Evolutionary conservation across 2,113 vertebrate genomes (phyloP), one percentile per base, ranked within the genome.

Genomic region (Urocolius indicus): DNA sequence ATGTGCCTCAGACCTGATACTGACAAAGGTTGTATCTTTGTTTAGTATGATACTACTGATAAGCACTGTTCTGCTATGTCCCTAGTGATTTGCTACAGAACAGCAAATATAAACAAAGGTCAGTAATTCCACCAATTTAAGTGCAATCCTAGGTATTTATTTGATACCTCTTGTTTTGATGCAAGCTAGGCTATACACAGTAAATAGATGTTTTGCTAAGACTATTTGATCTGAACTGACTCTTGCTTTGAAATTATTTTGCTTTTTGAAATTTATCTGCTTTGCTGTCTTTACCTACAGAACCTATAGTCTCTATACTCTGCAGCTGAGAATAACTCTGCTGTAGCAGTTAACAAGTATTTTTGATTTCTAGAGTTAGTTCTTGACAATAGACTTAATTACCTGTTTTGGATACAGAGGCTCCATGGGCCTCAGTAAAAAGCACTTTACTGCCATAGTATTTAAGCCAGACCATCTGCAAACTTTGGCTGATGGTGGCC

Each of bases 31-130:
- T 41, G 12, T 41, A 41, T 41, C n/a, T 89, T 80, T 57, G 9
- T 62, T 74, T 32, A 72, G 52, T 82, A 12, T 17, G 46, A 49
- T 27, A 54, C 49, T 72, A 48, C 41, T 41, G 66, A 88, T 87
- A 89, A 85, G 61, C 51, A 43, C 72, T 75, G 13, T 86, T 96
- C 91, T 89, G 51, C 67, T 78, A 29, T 78, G 66, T 62, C 34
- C 26, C 32, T 82, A 54, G 49, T 74, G 82, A 90, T 86, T 76
- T 94, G 30, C 77, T 57, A 62, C 63, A 87, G 91, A 91, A 89
- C 59, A 95, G 61, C 87, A 91, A 93, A 84, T 90, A 29, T 95
- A 95, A 97, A 95, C 78, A 94, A 95, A 94, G 92, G 91, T 96
- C 46, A n/a, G 23, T 87, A 95, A 97, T 92, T 57, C 79, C 51